A percentile compares a stretch with the other conserved stretches of the same genome.
Conservation (phyloP, 2,797 vertebrate species). For the Ateles fusciceps region DNA sequence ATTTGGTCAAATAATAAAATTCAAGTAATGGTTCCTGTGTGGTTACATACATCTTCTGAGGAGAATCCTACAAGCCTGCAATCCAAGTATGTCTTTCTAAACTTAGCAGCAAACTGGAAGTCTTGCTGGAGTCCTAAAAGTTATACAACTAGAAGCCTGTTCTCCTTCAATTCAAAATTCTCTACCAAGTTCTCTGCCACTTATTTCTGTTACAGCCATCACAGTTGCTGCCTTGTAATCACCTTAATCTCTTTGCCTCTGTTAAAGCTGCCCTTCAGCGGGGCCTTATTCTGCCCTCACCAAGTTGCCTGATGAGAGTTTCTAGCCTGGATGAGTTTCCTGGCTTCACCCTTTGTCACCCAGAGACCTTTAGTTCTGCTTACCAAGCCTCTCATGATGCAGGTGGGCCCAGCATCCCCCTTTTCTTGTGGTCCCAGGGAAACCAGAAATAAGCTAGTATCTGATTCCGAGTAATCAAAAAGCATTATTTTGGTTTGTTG, state of each 20-base stretch:
- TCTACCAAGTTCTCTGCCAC: background rate
- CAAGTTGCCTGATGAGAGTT: background rate
- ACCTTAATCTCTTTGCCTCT: fast-evolving
- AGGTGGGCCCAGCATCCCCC: fast-evolving
- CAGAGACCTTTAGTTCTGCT: fast-evolving
- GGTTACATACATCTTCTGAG: background rate
- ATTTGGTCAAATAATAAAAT: background rate
- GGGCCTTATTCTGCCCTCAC: background rate
- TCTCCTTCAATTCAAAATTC: background rate
- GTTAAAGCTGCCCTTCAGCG: background rate
- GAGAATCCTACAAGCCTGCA: background rate
- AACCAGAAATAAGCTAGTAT: background rate
- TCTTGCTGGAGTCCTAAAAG: background rate
- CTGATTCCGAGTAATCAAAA: background rate
- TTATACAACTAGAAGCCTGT: background rate
- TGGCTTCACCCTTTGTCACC: fast-evolving
- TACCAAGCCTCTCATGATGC: fast-evolving
- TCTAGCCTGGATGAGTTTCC: background rate
- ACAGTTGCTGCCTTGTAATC: background rate
- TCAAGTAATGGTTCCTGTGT: background rate
- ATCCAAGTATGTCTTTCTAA: too few relatives aligned
- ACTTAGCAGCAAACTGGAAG: background rate
- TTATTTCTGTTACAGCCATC: background rate
- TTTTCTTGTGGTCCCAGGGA: background rate
- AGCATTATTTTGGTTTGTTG: background rate